These are phyloP conservation scores for Stictonetta naevosa DNA, from an alignment of 2,113 vertebrate species.

Conservation along the genomic window DNA sequence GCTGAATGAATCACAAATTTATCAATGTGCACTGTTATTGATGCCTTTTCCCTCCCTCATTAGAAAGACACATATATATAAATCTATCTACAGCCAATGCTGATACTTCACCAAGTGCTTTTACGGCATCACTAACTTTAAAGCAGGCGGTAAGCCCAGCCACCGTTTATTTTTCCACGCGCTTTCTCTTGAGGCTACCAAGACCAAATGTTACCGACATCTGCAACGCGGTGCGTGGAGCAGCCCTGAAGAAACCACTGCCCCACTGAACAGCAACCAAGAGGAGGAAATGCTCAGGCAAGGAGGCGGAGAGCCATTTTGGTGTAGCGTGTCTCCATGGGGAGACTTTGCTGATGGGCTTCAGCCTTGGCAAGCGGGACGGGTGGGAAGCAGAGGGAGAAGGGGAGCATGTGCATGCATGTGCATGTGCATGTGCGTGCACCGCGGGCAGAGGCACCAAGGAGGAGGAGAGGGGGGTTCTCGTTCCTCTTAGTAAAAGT, in stretches of 20 bases:
- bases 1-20: slow-evolving; percentile 46
- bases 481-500: neutral
- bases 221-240: neutral
- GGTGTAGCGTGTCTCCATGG: neutral
- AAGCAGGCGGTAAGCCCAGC: neutral
- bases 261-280: neutral
- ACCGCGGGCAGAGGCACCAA: rapidly evolving
- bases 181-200: neutral
- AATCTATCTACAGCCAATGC: neutral
- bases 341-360: neutral
- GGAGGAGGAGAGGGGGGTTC: neutral
- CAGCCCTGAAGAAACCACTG: neutral
- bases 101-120: neutral
- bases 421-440: neutral
- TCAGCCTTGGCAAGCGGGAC: neutral
- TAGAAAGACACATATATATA: neutral
- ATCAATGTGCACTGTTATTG: slow-evolving; percentile 25
- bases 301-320: neutral
- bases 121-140: neutral
- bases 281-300: neutral
- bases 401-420: rapidly evolving
- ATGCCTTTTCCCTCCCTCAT: slow-evolving; percentile 12
- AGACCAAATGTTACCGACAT: neutral
- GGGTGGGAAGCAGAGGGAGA: neutral
- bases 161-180: neutral